Base-by-base conservation (phyloP, 2,888 invertebrate species). In the Electrophaes corylata region DNA sequence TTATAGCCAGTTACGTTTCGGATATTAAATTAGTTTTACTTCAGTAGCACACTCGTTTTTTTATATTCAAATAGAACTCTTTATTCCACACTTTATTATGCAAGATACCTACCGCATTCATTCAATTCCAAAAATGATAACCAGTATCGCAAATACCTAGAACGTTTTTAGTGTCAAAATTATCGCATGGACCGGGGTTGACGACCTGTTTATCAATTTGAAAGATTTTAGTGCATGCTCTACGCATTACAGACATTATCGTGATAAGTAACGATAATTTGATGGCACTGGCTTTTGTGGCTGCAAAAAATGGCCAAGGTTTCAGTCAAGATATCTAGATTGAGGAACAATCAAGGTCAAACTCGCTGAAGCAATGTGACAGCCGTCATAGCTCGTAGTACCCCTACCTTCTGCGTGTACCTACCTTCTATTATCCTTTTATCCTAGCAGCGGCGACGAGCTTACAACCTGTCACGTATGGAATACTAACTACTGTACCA, bases 181-280 rank as follows among this genome's bases (percentile, higher is more conserved):
- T 86, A 87, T 84, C 83, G 64, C 39, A 66, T 59, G 53, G 57
- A 46, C 4, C 56, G 59, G 66, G 72, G 86, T 89, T 87, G 84
- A 84, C 70, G 87, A 85, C 81, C 88, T 73, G 70, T 75, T 88
- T 89, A 89, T 88, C 88, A 80, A 68, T 76, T 83, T 76, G 77
- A 76, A 72, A 83, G 78, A 81, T 82, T 87, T 83, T 66, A 69
- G 69, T 78, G 75, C 77, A 76, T 67, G 73, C 69, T 67, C 67
- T 67, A 64, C 65, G 66, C 58, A 69, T 69, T 69, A 65, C 61
- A 51, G 61, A 57, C 60, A 54, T 54, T 46, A 19, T 50, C 16
- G 62, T 70, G 75, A 78, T 79, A 78, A 81, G 64, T 67, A 57
- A 63, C 66, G 75, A 79, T 79, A 72, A 71, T 73, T 61, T 64